These are phyloP conservation scores for Aphaenogaster floridana DNA, from an alignment of 1,140 invertebrate genomes.

Conservation along the genomic window DNA sequence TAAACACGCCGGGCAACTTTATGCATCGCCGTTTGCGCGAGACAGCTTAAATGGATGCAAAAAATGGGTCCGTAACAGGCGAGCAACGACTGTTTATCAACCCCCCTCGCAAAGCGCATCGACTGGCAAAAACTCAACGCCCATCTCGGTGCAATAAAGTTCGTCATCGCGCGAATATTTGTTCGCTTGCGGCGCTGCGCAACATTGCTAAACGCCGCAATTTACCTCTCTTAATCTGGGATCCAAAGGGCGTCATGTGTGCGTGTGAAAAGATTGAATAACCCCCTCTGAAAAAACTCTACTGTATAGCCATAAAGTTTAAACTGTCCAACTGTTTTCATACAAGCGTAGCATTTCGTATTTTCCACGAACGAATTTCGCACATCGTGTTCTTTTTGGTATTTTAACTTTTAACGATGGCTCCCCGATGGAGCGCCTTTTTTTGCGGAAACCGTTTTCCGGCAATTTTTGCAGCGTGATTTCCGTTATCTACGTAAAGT, in stretches of 20 bases:
- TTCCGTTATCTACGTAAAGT: background rate
- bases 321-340: conserved; percentile 7
- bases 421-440: background rate
- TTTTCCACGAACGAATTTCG: conserved; percentile 7
- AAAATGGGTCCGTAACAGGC: conserved; percentile 31
- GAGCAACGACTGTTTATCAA: conserved; percentile 48
- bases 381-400: background rate
- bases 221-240: conserved; percentile 22
- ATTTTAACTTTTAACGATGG: conserved; percentile 30
- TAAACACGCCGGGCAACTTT: background rate
- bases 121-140: conserved; percentile 31
- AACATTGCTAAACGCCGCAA: background rate
- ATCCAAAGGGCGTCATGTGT: background rate
- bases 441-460: background rate
- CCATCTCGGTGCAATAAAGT: conserved; percentile 32
- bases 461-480: conserved; percentile 3
- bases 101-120: background rate
- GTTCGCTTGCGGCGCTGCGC: background rate
- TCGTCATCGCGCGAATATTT: conserved; percentile 37
- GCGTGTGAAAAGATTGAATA: conserved; percentile 23
- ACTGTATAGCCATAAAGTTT: background rate
- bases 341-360: background rate
- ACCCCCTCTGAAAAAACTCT: background rate
- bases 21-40: conserved; percentile 20
- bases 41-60: conserved; percentile 27